Percentiles rank a stretch among this genome's conserved stretches.
Evolutionary conservation across 2,888 invertebrate species (phyloP).

Genomic region (Drosophila phalerata): DNA sequence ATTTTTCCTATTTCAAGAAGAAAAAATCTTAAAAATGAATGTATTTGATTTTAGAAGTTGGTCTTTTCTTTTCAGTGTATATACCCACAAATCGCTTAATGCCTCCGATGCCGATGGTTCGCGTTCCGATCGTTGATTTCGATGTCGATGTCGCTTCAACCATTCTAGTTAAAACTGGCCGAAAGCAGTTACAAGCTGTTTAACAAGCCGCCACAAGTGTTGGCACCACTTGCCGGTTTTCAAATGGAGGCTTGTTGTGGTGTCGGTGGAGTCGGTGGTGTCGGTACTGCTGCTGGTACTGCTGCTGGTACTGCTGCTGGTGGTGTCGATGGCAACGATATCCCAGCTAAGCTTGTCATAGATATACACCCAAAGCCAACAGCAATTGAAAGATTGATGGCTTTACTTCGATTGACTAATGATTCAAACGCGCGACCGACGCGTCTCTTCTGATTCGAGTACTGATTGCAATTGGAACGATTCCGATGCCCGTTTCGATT

Average conservation of each 20-base stretch:
- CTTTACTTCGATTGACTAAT: constrained; percentile 54
- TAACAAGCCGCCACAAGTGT: constrained; percentile 20
- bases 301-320: background rate
- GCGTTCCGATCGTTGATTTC: constrained; percentile 3
- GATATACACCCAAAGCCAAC: constrained; percentile 39
- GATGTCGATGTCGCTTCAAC: constrained; percentile 1
- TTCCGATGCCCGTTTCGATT: background rate
- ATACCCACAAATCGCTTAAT: constrained; percentile 10
- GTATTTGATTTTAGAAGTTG: no score
- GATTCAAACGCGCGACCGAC: constrained; percentile 55
- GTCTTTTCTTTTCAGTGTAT: no score
- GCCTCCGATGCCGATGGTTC: constrained; percentile 9
- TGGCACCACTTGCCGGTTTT: constrained; percentile 57
- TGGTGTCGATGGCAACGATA: constrained; percentile 17
- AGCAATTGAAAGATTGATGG: constrained; percentile 73
- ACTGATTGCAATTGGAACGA: constrained; percentile 3
- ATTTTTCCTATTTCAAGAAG: no score
- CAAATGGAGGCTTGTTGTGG: constrained; percentile 41
- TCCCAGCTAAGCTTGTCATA: constrained; percentile 46
- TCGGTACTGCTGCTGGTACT: constrained; percentile 1
- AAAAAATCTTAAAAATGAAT: no score
- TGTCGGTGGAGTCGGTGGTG: constrained; percentile 1
- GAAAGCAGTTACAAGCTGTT: constrained; percentile 71
- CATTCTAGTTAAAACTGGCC: constrained; percentile 76
- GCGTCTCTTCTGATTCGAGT: background rate